Conservation (phyloP, 2,797 vertebrate genomes). For the Scolopax bukidnonensis region DNA sequence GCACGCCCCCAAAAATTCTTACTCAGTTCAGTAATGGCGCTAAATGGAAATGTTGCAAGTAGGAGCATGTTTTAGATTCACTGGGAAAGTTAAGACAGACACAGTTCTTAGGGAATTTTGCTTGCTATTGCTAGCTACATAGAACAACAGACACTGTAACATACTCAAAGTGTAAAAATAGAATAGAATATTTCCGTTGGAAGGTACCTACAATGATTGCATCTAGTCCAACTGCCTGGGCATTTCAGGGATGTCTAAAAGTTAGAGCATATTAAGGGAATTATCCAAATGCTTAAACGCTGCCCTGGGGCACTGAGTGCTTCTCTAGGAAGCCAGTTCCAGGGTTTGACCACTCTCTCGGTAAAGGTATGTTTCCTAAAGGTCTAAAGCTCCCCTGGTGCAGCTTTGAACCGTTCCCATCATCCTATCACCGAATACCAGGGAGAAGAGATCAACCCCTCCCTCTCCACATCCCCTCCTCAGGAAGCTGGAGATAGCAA, state of each 20-base stretch:
- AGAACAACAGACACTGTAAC: not conserved
- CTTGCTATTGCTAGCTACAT: not conserved
- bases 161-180: rapidly evolving
- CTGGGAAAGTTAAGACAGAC: not conserved
- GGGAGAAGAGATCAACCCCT: not conserved
- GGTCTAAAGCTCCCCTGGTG: not conserved
- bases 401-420: not conserved
- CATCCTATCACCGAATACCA: too few relatives aligned
- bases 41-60: not conserved
- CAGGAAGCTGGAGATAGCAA: not conserved
- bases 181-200: not conserved
- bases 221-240: not conserved
- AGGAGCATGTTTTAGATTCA: not conserved
- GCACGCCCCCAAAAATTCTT: not conserved
- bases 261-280: not conserved
- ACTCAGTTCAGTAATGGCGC: not conserved
- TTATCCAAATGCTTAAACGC: not conserved
- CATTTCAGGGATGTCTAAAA: not conserved
- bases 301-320: not conserved
- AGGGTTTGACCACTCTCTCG: rapidly evolving
- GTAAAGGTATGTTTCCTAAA: not conserved
- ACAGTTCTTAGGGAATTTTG: not conserved
- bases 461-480: not conserved
- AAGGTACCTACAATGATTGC: not conserved
- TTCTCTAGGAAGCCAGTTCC: not conserved